A percentile compares a stretch with the other conserved stretches of the same genome.
Evolutionary conservation across 2,888 invertebrate species (phyloP).

Genomic region (Dromius quadrimaculatus): DNA sequence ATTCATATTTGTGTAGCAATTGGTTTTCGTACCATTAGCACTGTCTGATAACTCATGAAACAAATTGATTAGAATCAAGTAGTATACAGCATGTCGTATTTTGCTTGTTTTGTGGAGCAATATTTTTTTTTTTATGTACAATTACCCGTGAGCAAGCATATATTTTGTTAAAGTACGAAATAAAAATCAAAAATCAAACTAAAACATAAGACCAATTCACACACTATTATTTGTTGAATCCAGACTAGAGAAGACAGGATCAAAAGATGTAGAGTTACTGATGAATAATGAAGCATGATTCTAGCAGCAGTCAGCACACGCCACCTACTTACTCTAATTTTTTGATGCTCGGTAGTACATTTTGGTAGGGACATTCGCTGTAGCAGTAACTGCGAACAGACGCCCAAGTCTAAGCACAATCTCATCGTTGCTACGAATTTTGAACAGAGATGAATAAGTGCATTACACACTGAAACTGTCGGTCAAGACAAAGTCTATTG

Average conservation of each 20-base stretch:
- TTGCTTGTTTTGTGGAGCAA: background rate
- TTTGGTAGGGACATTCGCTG: slow-evolving; percentile 89
- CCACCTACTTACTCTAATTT: slow-evolving; percentile 86
- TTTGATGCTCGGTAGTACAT: slow-evolving; percentile 87
- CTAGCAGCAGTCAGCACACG: slow-evolving; percentile 54
- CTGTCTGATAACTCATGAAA: slow-evolving; percentile 24
- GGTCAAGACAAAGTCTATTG: slow-evolving; percentile 11
- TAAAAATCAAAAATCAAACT: background rate
- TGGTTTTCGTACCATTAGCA: background rate
- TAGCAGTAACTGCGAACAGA: slow-evolving; percentile 87
- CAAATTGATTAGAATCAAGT: background rate
- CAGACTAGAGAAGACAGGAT: background rate
- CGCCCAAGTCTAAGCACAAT: slow-evolving; percentile 57
- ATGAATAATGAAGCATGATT: slow-evolving; percentile 30
- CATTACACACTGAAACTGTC: slow-evolving; percentile 17
- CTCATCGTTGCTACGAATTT: slow-evolving; percentile 17
- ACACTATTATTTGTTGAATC: background rate
- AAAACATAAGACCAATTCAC: background rate
- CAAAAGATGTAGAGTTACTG: background rate
- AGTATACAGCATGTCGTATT: background rate
- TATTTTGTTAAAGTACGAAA: background rate
- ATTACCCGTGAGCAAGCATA: background rate
- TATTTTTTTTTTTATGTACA: background rate
- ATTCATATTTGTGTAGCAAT: background rate
- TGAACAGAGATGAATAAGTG: slow-evolving; percentile 33